Evolutionary conservation across 2,113 vertebrate species (phyloP), one percentile per base, ranked within the genome.

Genomic region (Motacilla alba): DNA sequence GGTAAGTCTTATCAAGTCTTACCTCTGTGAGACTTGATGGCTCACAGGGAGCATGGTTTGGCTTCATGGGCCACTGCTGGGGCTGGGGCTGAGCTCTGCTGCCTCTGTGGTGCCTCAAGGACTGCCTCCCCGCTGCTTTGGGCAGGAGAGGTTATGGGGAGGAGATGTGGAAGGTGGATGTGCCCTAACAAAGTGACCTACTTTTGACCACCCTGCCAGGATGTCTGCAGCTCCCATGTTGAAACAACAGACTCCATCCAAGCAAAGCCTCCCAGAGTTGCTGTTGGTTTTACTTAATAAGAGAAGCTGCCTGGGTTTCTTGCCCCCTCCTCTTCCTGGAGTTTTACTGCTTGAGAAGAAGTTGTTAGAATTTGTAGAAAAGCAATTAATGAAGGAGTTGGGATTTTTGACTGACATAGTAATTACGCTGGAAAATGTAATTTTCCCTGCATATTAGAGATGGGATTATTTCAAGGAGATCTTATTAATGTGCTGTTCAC

Each of bases 371-470:
- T 96, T 83, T 82, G 60, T 39, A 96, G 66, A 95, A 92, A 97
- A 97, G 94, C 70, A 96, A 94, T 96, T 97, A 97, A 86, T 95
- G 85, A 80, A 80, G 87, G 87, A 97, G 82, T 78, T 95, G 87
- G n/a, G 78, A 58, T 67, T 72, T 96, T 97, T 83, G 47, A 97
- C 85, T 98, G 97, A 97, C 95, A 97, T n/a, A 96, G 89, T 97
- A 97, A 98, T 98, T 97, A 97, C 1, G 2, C 78, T 96, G 80
- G 90, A 96, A 97, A 98, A 97, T 97, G 91, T 97, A 96, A 97
- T 98, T 98, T 98, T 95, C 96, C 50, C 83, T 97, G 89, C 83
- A 67, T 97, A 94, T 97, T 97, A 96, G 92, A 96, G 95, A 93
- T 78, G 87, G 95, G 94, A 97, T 97, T 97, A 95, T 97, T 97